Evolutionary conservation across 2,888 invertebrate genomes (phyloP), one percentile per base, ranked within the genome.

Genomic region (Drosophila setosimentum): DNA sequence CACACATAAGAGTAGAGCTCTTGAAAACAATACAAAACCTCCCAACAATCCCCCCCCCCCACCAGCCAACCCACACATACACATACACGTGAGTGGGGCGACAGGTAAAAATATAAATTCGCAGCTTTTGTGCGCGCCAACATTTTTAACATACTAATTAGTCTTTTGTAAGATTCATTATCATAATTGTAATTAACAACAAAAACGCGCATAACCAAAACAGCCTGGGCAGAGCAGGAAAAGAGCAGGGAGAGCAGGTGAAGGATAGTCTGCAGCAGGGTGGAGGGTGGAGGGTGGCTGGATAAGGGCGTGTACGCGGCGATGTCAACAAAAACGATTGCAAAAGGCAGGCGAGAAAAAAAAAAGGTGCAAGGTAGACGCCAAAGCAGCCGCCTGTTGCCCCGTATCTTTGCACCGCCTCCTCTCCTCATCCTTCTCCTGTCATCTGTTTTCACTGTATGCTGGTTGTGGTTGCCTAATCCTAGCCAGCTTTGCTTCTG

Each of bases 71-170:
- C 66, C 16, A 33, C 51, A 32, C 48, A 18, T 55, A 51, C 37
- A 54, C 35, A 54, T n/a, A 45, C 49, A 54, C 11, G 13, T 67
- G 64, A 48, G 50, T 67, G 74, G 50, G 50, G 68, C 68, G 75
- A 68, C 78, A 78, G 79, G 82, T 79, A 64, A 59, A 76, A 69
- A 60, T 78, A 82, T 74, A 78, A 70, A 74, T 78, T 76, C 72
- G 72, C 59, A 42, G 78, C 78, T 78, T 78, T 76, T 78, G 80
- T 80, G 80, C 59, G 65, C 76, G 76, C 71, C 73, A 73, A 81
- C 88, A 87, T 85, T 86, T 86, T 86, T 83, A 89, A 87, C 90
- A 89, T 89, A 85, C 86, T 86, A 89, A 86, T 86, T 86, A 86
- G 86, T 75, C 85, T 80, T 89, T 89, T 85, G 88, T 80, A 86